Evolutionary conservation across 2,113 vertebrate genomes (phyloP).

Genomic region (Dermatemys mawii): DNA sequence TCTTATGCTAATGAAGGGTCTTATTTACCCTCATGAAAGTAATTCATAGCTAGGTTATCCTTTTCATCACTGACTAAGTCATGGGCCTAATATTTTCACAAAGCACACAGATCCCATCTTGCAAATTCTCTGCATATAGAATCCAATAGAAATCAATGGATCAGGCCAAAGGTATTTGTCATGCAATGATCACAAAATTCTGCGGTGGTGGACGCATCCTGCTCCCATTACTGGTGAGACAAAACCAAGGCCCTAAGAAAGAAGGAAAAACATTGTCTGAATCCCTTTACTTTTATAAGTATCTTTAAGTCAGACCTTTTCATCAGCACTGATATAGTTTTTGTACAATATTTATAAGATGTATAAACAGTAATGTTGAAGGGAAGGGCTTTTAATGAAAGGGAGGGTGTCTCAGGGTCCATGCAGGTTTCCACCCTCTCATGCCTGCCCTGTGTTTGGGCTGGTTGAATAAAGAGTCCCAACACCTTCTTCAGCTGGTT

Average conservation of each 20-base stretch:
- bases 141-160: background rate
- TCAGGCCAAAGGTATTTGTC: background rate
- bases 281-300: background rate
- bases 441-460: too few species aligned
- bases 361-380: background rate
- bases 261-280: background rate
- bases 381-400: background rate
- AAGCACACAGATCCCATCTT: background rate
- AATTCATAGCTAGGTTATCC: background rate
- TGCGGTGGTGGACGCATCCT: background rate
- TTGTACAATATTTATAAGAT: background rate
- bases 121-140: background rate
- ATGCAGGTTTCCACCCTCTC: too few species aligned
- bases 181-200: background rate
- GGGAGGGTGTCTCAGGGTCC: background rate
- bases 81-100: background rate
- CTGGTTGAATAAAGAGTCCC: too few species aligned
- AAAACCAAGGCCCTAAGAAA: background rate
- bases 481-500: too few species aligned
- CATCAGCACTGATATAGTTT: background rate
- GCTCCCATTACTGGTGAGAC: background rate
- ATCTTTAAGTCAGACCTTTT: background rate
- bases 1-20: background rate
- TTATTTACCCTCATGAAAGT: background rate
- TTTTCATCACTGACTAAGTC: background rate